Evolutionary conservation across 2,888 invertebrate species (phyloP), one percentile per base, ranked within the genome.

Genomic region (Chrysolina americana): DNA sequence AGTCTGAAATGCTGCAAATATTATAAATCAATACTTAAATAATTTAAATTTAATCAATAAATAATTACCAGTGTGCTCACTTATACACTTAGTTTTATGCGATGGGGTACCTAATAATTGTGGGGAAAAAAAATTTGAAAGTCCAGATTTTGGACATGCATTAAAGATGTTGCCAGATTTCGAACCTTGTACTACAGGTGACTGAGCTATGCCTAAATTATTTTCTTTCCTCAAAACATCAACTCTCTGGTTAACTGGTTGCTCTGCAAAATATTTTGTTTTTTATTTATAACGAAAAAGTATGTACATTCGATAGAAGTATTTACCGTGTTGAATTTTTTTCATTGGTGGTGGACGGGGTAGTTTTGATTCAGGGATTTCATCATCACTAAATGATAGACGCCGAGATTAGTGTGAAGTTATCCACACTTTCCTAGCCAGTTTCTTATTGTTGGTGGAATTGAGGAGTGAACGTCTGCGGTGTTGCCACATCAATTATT

Each of bases 151-250:
- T 23, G 62, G 62, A 28, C 41, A n/a, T n/a, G n/a, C n/a, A n/a
- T n/a, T n/a, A n/a, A n/a, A n/a, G n/a, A n/a, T n/a, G n/a, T n/a
- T 48, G 48, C 48, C 63, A 63, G 63, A 41, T 63, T 28, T 63
- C 11, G 41, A 63, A 63, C 63, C 63, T 28, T 28, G 17, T 28
- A 36, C 15, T 13, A 10, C 23, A 3, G 15, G 36, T 63, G 63
- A 63, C 63, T 36, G 63, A 63, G 10, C 15, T 63, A 63, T 59
- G 59, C 21, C 59, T 19, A 9, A 59, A 59, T 63, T 36, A n/a
- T n/a, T n/a, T 23, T 63, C 63, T 63, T 63, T 63, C 41, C 63
- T 63, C 63, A 19, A 63, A 63, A 63, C 63, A 63, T 63, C 63
- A 63, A 63, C 63, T 28, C 63, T 63, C 13, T 63, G 63, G 10